Evolutionary conservation across 2,888 invertebrate genomes (phyloP).

Genomic region (Heliconius sara): DNA sequence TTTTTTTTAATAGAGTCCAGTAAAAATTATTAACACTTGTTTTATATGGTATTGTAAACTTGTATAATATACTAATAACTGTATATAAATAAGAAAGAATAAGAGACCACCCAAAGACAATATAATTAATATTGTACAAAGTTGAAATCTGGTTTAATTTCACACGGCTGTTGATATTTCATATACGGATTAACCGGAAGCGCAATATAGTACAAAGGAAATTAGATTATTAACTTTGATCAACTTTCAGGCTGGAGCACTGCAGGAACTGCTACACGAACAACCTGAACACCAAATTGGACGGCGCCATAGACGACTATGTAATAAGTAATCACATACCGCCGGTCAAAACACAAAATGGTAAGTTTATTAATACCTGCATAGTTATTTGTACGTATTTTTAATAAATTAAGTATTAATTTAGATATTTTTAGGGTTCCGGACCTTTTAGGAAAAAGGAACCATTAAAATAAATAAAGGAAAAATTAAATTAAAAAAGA

Average conservation of each 20-base stretch:
- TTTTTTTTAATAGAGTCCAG: no score
- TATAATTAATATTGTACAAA: neutral
- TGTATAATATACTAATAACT: no score
- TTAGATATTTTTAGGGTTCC: no score
- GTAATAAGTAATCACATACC: slow-evolving; percentile 80
- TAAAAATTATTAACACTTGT: no score
- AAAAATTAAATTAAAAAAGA: no score
- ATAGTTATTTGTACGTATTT: no score
- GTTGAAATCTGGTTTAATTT: neutral
- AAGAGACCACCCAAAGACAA: neutral
- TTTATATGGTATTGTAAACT: no score
- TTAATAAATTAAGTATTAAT: no score
- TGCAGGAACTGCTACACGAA: slow-evolving; percentile 94
- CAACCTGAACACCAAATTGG: slow-evolving; percentile 84
- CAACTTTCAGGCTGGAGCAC: slow-evolving; percentile 81
- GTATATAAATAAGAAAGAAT: no score
- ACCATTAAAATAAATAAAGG: no score
- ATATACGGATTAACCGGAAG: slow-evolving; percentile 3
- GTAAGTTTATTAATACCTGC: slow-evolving; percentile 56
- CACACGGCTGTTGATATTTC: neutral
- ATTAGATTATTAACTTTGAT: slow-evolving; percentile 27
- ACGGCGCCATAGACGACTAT: slow-evolving; percentile 78
- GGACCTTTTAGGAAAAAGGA: no score
- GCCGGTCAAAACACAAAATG: slow-evolving; percentile 77
- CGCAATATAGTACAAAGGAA: slow-evolving; percentile 2